These are phyloP conservation scores for Genyomyrus donnyi DNA, from an alignment of 2,113 vertebrate genomes.

Conservation along the genomic window DNA sequence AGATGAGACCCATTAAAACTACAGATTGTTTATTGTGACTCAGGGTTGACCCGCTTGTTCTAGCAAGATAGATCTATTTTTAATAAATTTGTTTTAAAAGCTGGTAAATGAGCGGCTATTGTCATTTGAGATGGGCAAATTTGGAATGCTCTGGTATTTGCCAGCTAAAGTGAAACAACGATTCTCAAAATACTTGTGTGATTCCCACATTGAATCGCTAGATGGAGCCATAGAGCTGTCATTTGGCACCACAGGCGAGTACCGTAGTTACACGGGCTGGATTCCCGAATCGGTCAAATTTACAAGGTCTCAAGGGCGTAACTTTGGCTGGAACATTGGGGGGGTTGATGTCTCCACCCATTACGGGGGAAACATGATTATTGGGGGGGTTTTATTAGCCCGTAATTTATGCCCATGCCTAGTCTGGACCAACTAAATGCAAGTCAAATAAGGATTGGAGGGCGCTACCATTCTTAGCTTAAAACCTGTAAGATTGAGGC, in stretches of 20 bases:
- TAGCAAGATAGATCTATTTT: neutral
- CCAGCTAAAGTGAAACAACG: neutral
- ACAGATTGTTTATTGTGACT: neutral
- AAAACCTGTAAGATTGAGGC: neutral
- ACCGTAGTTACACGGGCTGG: neutral
- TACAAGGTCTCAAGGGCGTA: neutral
- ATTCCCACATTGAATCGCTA: neutral
- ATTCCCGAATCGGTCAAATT: neutral
- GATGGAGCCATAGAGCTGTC: neutral
- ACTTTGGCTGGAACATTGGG: no score
- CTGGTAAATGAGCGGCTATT: neutral
- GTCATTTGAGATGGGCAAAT: neutral
- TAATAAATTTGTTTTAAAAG: slow-evolving; percentile 13
- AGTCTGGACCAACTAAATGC: neutral
- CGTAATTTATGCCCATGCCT: no score
- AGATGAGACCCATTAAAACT: neutral
- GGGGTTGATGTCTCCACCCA: no score
- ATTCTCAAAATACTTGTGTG: neutral
- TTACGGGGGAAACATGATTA: no score
- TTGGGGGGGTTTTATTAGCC: no score
- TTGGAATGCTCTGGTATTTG: neutral
- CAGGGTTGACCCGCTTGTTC: neutral
- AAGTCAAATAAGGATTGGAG: neutral
- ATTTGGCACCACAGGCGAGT: neutral
- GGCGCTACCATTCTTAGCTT: neutral